Conservation (phyloP, 2,888 invertebrate genomes). For the Drosophila vallismaia region DNA sequence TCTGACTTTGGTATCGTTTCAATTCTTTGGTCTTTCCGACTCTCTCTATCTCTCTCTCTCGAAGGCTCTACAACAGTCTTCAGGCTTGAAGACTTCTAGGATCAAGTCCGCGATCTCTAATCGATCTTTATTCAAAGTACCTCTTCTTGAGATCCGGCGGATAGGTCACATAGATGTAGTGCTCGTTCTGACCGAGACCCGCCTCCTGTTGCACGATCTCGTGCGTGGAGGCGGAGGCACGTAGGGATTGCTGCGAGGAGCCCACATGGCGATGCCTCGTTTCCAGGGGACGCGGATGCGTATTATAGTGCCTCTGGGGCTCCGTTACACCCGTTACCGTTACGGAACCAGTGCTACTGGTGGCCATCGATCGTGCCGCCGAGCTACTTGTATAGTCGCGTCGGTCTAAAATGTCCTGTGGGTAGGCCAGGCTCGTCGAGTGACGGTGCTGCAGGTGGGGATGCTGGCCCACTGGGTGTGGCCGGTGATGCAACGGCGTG, state of each 20-base stretch:
- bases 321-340: slow-evolving; percentile 53
- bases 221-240: slow-evolving; percentile 82
- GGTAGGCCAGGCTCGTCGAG: slow-evolving; percentile 80
- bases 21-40: slow-evolving; percentile 47
- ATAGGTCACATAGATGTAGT: slow-evolving; percentile 94
- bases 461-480: slow-evolving; percentile 34
- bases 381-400: slow-evolving; percentile 82
- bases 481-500: slow-evolving; percentile 71
- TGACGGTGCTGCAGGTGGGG: slow-evolving; percentile 61
- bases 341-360: slow-evolving; percentile 27
- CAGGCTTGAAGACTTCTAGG: slow-evolving; percentile 5
- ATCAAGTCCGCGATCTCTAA: not conserved
- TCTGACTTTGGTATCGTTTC: slow-evolving; percentile 53
- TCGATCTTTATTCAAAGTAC: slow-evolving; percentile 86
- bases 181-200: slow-evolving; percentile 87
- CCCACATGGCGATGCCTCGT: slow-evolving; percentile 79
- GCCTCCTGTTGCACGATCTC: slow-evolving; percentile 84
- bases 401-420: slow-evolving; percentile 83
- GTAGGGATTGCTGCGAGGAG: slow-evolving; percentile 80
- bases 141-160: slow-evolving; percentile 93
- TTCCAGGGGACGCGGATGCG: slow-evolving; percentile 77
- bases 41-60: not conserved
- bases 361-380: slow-evolving; percentile 23
- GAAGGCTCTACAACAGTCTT: slow-evolving; percentile 31
- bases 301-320: slow-evolving; percentile 74